Conservation (phyloP, 2,888 invertebrate genomes). For the Andrena praecox region DNA sequence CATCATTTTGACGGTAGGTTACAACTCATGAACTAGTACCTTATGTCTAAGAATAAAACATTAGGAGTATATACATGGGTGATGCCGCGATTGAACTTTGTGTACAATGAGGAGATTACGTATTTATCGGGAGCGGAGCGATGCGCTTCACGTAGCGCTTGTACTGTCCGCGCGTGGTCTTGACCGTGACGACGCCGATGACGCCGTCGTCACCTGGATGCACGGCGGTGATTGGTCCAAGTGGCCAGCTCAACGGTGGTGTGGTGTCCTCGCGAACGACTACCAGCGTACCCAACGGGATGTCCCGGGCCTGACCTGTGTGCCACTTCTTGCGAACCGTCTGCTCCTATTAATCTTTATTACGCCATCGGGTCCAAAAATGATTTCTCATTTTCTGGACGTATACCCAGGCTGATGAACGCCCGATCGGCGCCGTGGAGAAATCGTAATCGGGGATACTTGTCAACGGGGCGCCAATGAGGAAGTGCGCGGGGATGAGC, state of each 20-base stretch:
- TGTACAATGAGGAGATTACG: too few relatives aligned
- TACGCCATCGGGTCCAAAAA: not conserved
- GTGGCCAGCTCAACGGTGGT: not conserved
- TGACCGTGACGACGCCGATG: not conserved
- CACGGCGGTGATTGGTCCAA: slow-evolving; percentile 2
- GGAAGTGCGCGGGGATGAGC: not conserved
- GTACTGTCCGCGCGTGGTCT: not conserved
- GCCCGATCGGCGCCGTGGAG: not conserved
- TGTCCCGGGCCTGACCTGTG: not conserved
- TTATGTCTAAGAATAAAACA: too few relatives aligned
- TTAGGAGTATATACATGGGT: too few relatives aligned
- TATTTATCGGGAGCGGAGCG: not conserved
- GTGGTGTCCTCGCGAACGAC: not conserved
- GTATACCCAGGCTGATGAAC: not conserved
- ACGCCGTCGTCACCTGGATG: not conserved
- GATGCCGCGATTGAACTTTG: too few relatives aligned
- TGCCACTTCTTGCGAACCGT: not conserved
- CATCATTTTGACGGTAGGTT: too few relatives aligned
- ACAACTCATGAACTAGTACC: too few relatives aligned
- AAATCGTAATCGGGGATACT: not conserved
- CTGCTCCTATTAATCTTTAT: not conserved
- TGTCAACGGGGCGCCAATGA: not conserved
- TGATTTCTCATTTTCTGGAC: not conserved
- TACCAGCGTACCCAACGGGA: not conserved
- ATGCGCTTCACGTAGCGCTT: not conserved